Percentiles rank a stretch among this genome's conserved stretches.
These are phyloP conservation scores for Amaurobius ferox DNA, from an alignment of 2,888 invertebrate species.

Conservation along the genomic window DNA sequence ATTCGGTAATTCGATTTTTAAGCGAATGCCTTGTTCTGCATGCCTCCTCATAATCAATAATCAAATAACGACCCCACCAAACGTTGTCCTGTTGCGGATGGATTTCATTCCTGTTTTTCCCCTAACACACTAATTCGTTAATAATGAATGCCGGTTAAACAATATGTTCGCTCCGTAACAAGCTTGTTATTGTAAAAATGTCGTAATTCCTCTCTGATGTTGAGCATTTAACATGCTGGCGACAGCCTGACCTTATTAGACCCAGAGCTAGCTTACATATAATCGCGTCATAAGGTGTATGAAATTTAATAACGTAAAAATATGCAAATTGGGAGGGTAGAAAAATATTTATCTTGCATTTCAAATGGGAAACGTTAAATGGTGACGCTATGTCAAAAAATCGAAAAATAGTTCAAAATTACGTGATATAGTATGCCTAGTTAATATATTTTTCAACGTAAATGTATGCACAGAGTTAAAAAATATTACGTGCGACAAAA, in stretches of 20 bases:
- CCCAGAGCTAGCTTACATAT: too few species aligned
- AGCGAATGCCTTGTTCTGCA: conserved; percentile 1
- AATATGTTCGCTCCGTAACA: background rate
- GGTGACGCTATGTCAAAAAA: too few species aligned
- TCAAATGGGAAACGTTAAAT: too few species aligned
- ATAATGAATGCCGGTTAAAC: conserved; percentile 18
- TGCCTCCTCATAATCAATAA: background rate
- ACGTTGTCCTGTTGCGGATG: background rate
- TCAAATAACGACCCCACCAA: background rate
- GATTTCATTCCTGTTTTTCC: background rate
- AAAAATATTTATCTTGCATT: too few species aligned
- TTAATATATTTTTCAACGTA: too few species aligned
- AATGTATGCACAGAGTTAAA: too few species aligned
- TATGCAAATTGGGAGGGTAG: too few species aligned
- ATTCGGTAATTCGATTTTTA: background rate
- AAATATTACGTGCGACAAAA: too few species aligned
- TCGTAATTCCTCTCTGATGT: background rate
- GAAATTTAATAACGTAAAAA: too few species aligned
- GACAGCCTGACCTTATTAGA: background rate
- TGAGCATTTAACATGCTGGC: background rate
- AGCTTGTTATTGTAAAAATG: conserved; percentile 10
- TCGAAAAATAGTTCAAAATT: too few species aligned
- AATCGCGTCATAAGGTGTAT: too few species aligned
- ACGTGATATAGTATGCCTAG: too few species aligned
- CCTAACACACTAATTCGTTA: conserved; percentile 21